phyloP scores from a whole-genome alignment of 2,797 vertebrate species.

The Channa striata region DNA sequence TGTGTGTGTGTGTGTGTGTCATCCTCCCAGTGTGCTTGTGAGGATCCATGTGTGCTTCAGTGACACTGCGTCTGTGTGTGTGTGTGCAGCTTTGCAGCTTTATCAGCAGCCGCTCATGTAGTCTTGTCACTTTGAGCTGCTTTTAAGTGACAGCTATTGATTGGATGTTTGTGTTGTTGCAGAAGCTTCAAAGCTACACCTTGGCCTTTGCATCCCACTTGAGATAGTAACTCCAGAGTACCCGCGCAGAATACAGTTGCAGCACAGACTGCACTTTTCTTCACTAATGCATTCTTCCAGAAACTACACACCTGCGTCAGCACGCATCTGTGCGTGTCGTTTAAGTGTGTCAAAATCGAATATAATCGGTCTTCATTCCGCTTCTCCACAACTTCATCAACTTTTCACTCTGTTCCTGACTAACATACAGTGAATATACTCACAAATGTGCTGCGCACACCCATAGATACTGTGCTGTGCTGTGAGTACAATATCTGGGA shows the following conservation, averaged over 20 bases:
- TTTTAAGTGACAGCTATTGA: conserved; percentile 80
- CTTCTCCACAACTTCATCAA: conserved; percentile 16
- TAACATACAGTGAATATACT: too few relatives aligned
- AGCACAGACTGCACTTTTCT: conserved; percentile 41
- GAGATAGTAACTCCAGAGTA: conserved; percentile 52
- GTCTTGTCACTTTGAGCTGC: conserved; percentile 68
- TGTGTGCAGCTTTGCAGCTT: conserved; percentile 45
- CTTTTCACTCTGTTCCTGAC: conserved; percentile 33
- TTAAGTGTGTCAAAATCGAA: conserved; percentile 32
- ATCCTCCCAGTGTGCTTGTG: conserved; percentile 15
- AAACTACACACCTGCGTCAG: conserved; percentile 7
- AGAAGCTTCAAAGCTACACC: conserved; percentile 69
- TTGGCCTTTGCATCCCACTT: conserved; percentile 59
- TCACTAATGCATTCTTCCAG: conserved; percentile 23
- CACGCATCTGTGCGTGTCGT: conserved; percentile 19
- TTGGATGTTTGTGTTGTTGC: conserved; percentile 69
- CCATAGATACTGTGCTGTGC: too few relatives aligned
- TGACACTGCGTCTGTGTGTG: conserved; percentile 4
- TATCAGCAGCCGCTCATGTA: conserved; percentile 57
- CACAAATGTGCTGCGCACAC: too few relatives aligned
- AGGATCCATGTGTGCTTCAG: conserved; percentile 31
- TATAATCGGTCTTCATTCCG: too few relatives aligned
- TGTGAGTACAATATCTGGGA: too few relatives aligned
- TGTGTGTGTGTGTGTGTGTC: conserved; percentile 27
- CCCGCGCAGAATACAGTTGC: conserved; percentile 39